Evolutionary conservation across 1,140 invertebrate species (phyloP).

Genomic region (Drosophila truncata): DNA sequence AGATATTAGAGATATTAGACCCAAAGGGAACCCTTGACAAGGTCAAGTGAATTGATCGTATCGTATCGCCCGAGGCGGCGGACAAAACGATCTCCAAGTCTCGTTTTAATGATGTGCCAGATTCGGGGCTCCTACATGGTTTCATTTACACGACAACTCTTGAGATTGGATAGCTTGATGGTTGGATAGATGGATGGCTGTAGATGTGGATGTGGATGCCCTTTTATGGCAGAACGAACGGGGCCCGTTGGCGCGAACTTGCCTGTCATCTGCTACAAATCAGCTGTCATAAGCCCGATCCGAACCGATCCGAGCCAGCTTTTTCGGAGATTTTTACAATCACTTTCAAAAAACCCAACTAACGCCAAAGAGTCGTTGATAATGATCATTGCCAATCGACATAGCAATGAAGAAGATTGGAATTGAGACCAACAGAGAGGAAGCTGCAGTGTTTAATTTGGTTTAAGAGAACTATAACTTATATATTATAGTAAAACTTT

Average conservation of each 20-base stretch:
- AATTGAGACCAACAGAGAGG: slow-evolving; percentile 22
- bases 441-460: slow-evolving; percentile 16
- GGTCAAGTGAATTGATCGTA: slow-evolving; percentile 67
- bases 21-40: slow-evolving; percentile 56
- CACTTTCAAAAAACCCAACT: slow-evolving; percentile 69
- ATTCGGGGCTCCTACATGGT: slow-evolving; percentile 54
- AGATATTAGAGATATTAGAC: slow-evolving; percentile 14
- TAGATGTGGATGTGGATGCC: slow-evolving; percentile 28
- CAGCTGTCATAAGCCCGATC: slow-evolving; percentile 74
- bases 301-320: slow-evolving; percentile 23
- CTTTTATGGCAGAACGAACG: slow-evolving; percentile 74
- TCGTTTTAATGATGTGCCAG: slow-evolving; percentile 76
- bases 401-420: slow-evolving; percentile 23
- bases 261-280: slow-evolving; percentile 83
- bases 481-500: not conserved
- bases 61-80: slow-evolving; percentile 29
- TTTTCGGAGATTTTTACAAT: slow-evolving; percentile 70
- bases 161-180: slow-evolving; percentile 44
- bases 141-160: slow-evolving; percentile 62
- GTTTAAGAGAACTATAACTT: not conserved
- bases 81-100: slow-evolving; percentile 48
- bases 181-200: slow-evolving; percentile 4
- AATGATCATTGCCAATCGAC: slow-evolving; percentile 65
- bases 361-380: slow-evolving; percentile 55
- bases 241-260: slow-evolving; percentile 71